Base-by-base conservation (phyloP, 2,797 vertebrate species). In the Pipistrellus pygmaeus region DNA sequence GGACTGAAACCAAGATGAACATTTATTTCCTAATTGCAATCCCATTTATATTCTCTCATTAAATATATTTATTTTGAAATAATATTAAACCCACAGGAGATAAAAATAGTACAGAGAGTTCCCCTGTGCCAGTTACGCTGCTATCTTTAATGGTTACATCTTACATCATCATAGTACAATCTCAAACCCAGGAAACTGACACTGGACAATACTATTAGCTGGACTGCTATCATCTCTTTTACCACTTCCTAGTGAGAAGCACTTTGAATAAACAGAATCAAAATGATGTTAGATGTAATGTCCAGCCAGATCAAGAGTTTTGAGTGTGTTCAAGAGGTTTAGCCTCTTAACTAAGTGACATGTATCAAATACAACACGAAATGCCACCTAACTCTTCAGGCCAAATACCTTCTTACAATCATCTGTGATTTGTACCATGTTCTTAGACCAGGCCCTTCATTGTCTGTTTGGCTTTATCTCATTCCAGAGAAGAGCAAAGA, bases 1-100 rank as follows among this genome's bases (percentile, higher is more conserved):
- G 60, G 55, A 76, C 18, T 17, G 64, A 91, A 90, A 75, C 53
- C 44, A 46, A 88, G 38, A 84, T 15, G 5, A 78, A 3, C 20
- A 7, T 7, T 41, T 55, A 44, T 30, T 51, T 83, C 48, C 66
- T 73, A 17, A 62, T 25, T 38, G 73, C 23, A 35, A 13, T 17
- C 14, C 27, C 57, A 51, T 51, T 66, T 32, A 48, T 35, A 41
- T 60, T 38, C 53, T 64, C 48, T 83, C 62, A 20, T 80, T 85
- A 75, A 71, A 51, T 7, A 46, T 84, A 72, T 82, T 62, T 76
- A 32, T 88, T 92, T 64, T 62, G 85, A 96, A 85, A 38, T 84
- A 75, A 71, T 75, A 35, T 15, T 10, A 88, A 92, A 69, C 20
- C 20, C 81, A 76, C 21, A 81, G 85, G 53, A 89, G 84, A 48